Evolutionary conservation across 2,888 invertebrate species (phyloP).

Genomic region (Apodemia hepburni): DNA sequence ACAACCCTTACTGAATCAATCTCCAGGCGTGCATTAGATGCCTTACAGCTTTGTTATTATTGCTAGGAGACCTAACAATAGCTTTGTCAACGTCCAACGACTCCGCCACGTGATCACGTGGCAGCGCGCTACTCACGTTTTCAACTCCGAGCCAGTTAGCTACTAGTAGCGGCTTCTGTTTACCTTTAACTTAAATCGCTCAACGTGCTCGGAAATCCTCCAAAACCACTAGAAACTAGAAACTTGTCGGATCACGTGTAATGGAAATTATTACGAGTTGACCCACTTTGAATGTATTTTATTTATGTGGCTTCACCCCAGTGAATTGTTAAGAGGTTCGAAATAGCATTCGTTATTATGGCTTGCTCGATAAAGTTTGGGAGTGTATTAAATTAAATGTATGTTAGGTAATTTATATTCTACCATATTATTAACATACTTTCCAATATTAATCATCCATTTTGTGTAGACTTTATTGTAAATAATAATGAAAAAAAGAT

Average conservation of each 20-base stretch:
- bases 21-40: constrained; percentile 8
- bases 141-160: constrained; percentile 26
- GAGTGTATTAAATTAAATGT: background rate
- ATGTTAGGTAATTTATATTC: background rate
- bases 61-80: constrained; percentile 19
- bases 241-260: constrained; percentile 55
- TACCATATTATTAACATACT: too few relatives aligned
- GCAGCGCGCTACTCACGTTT: constrained; percentile 35
- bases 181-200: constrained; percentile 47
- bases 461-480: too few relatives aligned
- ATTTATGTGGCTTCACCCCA: constrained; percentile 19
- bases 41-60: constrained; percentile 13
- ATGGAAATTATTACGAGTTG: constrained; percentile 45
- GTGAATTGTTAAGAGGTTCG: constrained; percentile 3
- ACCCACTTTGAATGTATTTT: constrained; percentile 23
- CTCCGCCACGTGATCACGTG: constrained; percentile 51
- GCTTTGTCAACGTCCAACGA: constrained; percentile 21
- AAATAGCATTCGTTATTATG: background rate
- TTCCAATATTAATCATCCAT: too few relatives aligned
- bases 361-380: background rate
- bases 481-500: too few relatives aligned
- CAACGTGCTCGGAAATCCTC: constrained; percentile 60
- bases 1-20: background rate
- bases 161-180: constrained; percentile 47
- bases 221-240: constrained; percentile 54